Evolutionary conservation across 1,140 invertebrate genomes (phyloP), one percentile per base, ranked within the genome.

Genomic region (Pseudomyrmex concolor): DNA sequence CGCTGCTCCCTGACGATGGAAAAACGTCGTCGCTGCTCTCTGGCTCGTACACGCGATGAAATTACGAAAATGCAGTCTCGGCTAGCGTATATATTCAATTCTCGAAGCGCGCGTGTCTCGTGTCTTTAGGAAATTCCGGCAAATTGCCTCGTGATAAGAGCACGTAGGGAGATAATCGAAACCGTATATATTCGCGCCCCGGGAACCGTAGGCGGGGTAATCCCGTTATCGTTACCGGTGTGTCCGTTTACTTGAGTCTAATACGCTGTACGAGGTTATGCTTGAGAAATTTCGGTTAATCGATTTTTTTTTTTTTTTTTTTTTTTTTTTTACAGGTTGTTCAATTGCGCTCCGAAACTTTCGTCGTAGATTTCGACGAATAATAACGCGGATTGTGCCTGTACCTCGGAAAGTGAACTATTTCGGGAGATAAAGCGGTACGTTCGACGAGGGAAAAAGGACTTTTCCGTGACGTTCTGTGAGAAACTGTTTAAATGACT

Each of bases 101-200:
- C 66, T 34, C 66, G 66, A 25, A 7, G 34, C 34, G 34, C 54
- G 66, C 54, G 76, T 60, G 64, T 71, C 76, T 80, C 76, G 66
- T 71, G 55, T 80, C 76, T 80, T 80, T 80, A 71, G 76, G 76
- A 80, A 80, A 80, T 80, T 80, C 76, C 55, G 12, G 76, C 54
- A 80, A 80, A 80, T 80, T 80, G 76, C 76, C 66, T 80, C 66
- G 76, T 71, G 76, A 80, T 80, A 80, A 80, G 76, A 80, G 54
- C 76, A 80, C 76, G 66, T 80, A 80, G 54, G 54, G 54, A 80
- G 76, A 80, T 80, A 80, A 80, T 80, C 76, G 76, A 80, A 80
- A 80, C n/a, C 76, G 67, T 80, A 80, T 80, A 80, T 55, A 71
- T 66, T 80, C 76, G 54, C 66, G 76, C 76, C 66, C 19, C 50